A percentile compares a stretch with the other conserved stretches of the same genome.
These are phyloP conservation scores for Hemithea aestivaria DNA, from an alignment of 2,888 invertebrate species.

Conservation along the genomic window DNA sequence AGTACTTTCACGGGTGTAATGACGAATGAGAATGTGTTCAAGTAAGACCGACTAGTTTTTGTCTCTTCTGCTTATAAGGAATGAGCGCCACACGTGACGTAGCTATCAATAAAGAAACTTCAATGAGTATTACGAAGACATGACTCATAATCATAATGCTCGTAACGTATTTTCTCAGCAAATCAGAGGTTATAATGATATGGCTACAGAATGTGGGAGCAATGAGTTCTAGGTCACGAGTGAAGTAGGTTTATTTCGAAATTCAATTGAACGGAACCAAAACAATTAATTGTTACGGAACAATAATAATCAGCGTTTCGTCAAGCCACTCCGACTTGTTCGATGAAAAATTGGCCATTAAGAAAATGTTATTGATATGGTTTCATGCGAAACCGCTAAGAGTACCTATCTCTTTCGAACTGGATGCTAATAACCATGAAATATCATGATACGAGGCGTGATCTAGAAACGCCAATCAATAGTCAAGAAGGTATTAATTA, in stretches of 20 bases:
- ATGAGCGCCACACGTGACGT: slow-evolving; percentile 29
- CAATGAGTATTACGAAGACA: slow-evolving; percentile 28
- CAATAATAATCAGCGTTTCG: slow-evolving; percentile 42
- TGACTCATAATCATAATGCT: slow-evolving; percentile 30
- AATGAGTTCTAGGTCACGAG: slow-evolving; percentile 21
- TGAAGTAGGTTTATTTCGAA: slow-evolving; percentile 18
- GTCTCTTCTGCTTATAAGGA: slow-evolving; percentile 15
- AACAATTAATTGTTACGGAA: slow-evolving; percentile 40
- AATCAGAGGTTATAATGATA: neutral
- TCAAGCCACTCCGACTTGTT: slow-evolving; percentile 35
- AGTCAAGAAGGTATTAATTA: slow-evolving; percentile 36
- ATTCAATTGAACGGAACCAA: slow-evolving; percentile 33
- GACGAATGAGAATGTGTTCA: slow-evolving; percentile 44
- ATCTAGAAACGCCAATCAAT: slow-evolving; percentile 55
- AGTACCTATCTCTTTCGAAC: slow-evolving; percentile 39
- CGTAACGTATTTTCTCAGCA: slow-evolving; percentile 1
- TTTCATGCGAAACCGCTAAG: slow-evolving; percentile 33
- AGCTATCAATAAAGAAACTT: slow-evolving; percentile 35
- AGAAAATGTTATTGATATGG: slow-evolving; percentile 3
- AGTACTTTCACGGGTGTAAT: slow-evolving; percentile 51
- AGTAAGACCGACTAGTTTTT: slow-evolving; percentile 36
- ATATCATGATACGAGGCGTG: slow-evolving; percentile 33
- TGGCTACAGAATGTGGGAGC: slow-evolving; percentile 10
- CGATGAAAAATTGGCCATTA: slow-evolving; percentile 33
- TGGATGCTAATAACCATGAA: slow-evolving; percentile 25